phyloP scores from a whole-genome alignment of 2,888 invertebrate genomes.

The Polydrusus pterygomalis region DNA sequence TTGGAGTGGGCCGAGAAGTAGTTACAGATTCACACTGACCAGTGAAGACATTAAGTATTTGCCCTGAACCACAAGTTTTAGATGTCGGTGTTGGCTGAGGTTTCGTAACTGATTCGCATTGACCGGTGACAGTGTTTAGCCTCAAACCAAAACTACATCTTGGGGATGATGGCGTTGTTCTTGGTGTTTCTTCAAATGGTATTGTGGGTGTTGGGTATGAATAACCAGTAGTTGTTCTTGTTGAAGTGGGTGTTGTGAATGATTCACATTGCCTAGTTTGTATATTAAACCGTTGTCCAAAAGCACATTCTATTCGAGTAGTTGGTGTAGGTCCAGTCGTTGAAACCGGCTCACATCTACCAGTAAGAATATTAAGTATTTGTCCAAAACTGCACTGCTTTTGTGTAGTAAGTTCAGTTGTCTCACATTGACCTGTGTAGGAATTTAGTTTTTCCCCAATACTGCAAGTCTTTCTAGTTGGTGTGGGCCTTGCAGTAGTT shows the following conservation, averaged over 20 bases:
- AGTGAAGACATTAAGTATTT: slow-evolving; percentile 32
- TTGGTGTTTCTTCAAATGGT: background rate
- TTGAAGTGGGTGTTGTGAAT: slow-evolving; percentile 32
- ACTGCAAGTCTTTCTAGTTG: background rate
- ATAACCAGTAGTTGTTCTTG: slow-evolving; percentile 4
- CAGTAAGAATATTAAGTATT: slow-evolving; percentile 35
- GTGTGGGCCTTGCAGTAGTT: slow-evolving; percentile 14
- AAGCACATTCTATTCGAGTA: slow-evolving; percentile 29
- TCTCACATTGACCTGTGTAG: slow-evolving; percentile 42
- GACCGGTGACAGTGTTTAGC: background rate
- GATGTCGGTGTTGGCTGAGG: slow-evolving; percentile 6
- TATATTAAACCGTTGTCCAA: slow-evolving; percentile 37
- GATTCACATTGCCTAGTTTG: slow-evolving; percentile 37
- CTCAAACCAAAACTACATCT: slow-evolving; percentile 5
- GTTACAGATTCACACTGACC: slow-evolving; percentile 41
- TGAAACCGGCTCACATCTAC: slow-evolving; percentile 39
- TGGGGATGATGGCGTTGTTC: slow-evolving; percentile 12
- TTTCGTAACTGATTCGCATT: slow-evolving; percentile 31
- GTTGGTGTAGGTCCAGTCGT: slow-evolving; percentile 20
- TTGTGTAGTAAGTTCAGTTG: background rate
- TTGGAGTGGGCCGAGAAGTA: slow-evolving; percentile 26
- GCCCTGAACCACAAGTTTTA: slow-evolving; percentile 41
- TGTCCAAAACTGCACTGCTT: slow-evolving; percentile 39
- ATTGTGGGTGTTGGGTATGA: background rate
- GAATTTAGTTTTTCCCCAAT: slow-evolving; percentile 34